Conservation (phyloP, 2,888 invertebrate genomes). For the Caenorhabditis drosophilae region DNA sequence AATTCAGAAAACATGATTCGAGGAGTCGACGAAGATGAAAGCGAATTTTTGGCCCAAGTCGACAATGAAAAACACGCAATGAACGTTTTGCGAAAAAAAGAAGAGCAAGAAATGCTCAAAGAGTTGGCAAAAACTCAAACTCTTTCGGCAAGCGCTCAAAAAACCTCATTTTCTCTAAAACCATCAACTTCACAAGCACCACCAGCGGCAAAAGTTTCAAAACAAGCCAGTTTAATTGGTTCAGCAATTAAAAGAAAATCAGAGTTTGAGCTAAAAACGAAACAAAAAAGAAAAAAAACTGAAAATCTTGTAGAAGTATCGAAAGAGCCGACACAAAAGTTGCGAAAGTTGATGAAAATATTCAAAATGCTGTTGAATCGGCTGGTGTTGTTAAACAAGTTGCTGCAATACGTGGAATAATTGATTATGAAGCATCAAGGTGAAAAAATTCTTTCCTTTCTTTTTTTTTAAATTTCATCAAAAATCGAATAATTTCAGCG, state of each 20-base stretch:
- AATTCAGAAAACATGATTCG: slow-evolving; percentile 75
- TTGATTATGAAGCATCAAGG: slow-evolving; percentile 78
- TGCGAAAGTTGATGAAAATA: slow-evolving; percentile 8
- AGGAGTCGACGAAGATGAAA: slow-evolving; percentile 93
- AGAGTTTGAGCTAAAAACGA: not conserved
- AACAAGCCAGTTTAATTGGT: slow-evolving; percentile 44
- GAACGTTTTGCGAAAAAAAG: slow-evolving; percentile 47
- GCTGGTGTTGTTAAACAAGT: slow-evolving; percentile 69
- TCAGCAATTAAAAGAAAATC: slow-evolving; percentile 33
- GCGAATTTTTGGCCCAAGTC: slow-evolving; percentile 88
- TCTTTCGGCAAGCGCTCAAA: slow-evolving; percentile 11
- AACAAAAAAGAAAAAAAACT: no score
- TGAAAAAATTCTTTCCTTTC: slow-evolving; percentile 2
- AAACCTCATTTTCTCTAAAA: slow-evolving; percentile 12
- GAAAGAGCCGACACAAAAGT: not conserved
- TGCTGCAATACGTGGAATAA: slow-evolving; percentile 84
- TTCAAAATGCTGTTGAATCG: slow-evolving; percentile 14
- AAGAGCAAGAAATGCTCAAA: slow-evolving; percentile 54
- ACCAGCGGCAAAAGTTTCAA: slow-evolving; percentile 25
- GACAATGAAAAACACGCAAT: slow-evolving; percentile 69
- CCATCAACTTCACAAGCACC: slow-evolving; percentile 18
- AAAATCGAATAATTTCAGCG: slow-evolving; percentile 18
- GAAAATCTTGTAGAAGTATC: not conserved
- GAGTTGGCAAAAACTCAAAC: slow-evolving; percentile 43
- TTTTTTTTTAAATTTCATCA: not conserved